These are phyloP conservation scores for Paradoxurus hermaphroditus DNA, from an alignment of 2,113 vertebrate species.

Conservation along the genomic window DNA sequence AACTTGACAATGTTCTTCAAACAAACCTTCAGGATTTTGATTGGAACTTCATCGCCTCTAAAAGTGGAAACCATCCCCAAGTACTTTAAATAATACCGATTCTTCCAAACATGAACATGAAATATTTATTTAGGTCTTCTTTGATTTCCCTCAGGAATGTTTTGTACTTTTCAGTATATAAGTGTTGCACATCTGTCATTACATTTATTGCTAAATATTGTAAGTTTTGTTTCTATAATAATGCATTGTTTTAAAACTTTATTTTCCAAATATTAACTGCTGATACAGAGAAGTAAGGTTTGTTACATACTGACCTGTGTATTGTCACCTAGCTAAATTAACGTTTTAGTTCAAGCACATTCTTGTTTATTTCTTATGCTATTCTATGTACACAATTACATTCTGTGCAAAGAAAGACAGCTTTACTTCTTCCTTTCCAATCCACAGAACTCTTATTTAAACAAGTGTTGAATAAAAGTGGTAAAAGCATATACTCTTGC, in stretches of 20 bases:
- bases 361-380: neutral
- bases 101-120: neutral
- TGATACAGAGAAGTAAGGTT: neutral
- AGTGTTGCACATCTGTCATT: neutral
- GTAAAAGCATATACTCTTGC: neutral
- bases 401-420: neutral
- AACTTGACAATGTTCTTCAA: neutral
- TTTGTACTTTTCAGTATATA: neutral
- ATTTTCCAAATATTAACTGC: neutral
- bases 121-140: neutral
- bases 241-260: neutral
- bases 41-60: neutral
- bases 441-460: neutral
- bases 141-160: neutral
- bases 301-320: neutral
- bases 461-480: neutral
- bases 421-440: neutral
- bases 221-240: neutral
- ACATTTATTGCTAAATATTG: neutral
- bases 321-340: neutral
- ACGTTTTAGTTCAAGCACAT: neutral
- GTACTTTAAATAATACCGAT: neutral
- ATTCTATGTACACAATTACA: neutral
- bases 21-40: neutral
- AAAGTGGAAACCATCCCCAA: neutral